Percentiles rank a stretch among this genome's conserved stretches.
Conservation (phyloP, 1,140 invertebrate species). For the Ceratosolen solmsi region DNA sequence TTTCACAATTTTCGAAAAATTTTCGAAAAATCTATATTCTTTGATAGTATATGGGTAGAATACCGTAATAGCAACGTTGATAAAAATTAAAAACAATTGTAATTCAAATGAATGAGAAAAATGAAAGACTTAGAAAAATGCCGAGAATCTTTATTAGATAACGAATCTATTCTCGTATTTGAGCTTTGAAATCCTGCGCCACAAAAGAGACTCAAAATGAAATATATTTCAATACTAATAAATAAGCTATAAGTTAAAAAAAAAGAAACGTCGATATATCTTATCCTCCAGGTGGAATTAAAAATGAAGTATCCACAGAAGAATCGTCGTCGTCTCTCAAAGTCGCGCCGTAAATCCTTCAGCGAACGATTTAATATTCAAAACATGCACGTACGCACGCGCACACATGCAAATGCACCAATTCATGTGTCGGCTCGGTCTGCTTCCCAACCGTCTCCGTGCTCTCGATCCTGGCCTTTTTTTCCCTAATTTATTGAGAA, state of each 20-base stretch:
- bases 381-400: background rate
- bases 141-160: background rate
- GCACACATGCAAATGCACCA: background rate
- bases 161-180: background rate
- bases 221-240: background rate
- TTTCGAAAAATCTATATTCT: too few relatives aligned
- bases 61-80: too few relatives aligned
- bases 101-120: background rate
- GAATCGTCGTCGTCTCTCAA: background rate
- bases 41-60: too few relatives aligned
- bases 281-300: slow-evolving; percentile 6
- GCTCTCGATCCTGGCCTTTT: background rate
- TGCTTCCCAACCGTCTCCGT: background rate
- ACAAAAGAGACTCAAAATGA: background rate
- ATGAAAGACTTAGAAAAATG: background rate
- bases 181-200: background rate
- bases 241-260: slow-evolving; percentile 27
- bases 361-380: slow-evolving; percentile 29
- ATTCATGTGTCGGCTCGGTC: background rate
- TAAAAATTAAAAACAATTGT: background rate
- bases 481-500: slow-evolving; percentile 38
- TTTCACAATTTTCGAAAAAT: too few relatives aligned
- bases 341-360: slow-evolving; percentile 20
- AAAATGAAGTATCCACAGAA: background rate
- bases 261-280: background rate